Evolutionary conservation across 2,888 invertebrate genomes (phyloP).

Genomic region (Platynereis dumerilii): DNA sequence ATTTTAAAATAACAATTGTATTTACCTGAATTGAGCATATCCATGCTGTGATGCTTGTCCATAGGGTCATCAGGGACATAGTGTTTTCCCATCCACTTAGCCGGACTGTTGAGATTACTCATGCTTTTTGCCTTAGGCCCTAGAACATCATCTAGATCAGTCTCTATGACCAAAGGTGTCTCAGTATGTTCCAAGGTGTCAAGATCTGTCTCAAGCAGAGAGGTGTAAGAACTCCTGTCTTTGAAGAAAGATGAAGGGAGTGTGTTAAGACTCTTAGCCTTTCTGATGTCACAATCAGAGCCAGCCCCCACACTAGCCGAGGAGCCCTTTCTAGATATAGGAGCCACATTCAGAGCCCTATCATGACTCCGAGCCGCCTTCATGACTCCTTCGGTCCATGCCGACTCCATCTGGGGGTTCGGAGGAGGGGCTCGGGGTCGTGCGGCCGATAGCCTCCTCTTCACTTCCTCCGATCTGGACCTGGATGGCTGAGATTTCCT

Average conservation of each 20-base stretch:
- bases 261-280: conserved; percentile 10
- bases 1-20: too few relatives aligned
- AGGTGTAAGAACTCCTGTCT: conserved; percentile 23
- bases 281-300: neutral
- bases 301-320: neutral
- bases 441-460: conserved; percentile 15
- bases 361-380: conserved; percentile 23
- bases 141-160: conserved; percentile 26
- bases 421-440: conserved; percentile 23
- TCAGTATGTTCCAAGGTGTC: conserved; percentile 23
- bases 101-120: conserved; percentile 13
- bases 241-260: conserved; percentile 26
- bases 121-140: conserved; percentile 19
- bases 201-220: conserved; percentile 30
- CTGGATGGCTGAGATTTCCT: neutral
- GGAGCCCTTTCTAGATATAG: neutral
- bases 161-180: conserved; percentile 27
- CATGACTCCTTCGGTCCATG: conserved; percentile 17
- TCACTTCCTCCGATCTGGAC: conserved; percentile 22
- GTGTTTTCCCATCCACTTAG: conserved; percentile 10
- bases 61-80: conserved; percentile 18
- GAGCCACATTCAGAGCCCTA: conserved; percentile 12
- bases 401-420: conserved; percentile 15
- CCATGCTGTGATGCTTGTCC: conserved; percentile 18
- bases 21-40: neutral